A percentile compares a stretch with the other conserved stretches of the same genome.
These are phyloP conservation scores for Dinocampus coccinellae DNA, from an alignment of 2,888 invertebrate species.

Conservation along the genomic window DNA sequence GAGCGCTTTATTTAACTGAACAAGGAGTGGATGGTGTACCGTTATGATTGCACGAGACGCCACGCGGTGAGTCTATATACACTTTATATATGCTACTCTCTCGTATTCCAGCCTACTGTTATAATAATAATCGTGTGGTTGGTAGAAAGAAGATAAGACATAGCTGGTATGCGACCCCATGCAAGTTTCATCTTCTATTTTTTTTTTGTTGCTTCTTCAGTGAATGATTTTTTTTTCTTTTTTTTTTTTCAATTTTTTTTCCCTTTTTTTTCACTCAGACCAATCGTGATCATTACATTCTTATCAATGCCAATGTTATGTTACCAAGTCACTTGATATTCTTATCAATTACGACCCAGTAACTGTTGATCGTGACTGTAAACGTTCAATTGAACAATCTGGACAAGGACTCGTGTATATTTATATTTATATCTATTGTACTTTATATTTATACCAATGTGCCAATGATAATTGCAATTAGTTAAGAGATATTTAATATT, in stretches of 20 bases:
- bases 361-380: conserved; percentile 34
- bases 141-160: conserved; percentile 52
- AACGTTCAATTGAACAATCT: conserved; percentile 35
- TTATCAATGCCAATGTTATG: conserved; percentile 38
- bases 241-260: too few relatives aligned
- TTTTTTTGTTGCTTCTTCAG: conserved; percentile 42
- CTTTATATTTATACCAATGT: neutral
- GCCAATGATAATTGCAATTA: neutral
- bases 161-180: conserved; percentile 16
- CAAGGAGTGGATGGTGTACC: conserved; percentile 63
- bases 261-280: too few relatives aligned
- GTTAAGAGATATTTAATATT: conserved; percentile 21
- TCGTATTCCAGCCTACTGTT: conserved; percentile 57
- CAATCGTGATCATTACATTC: conserved; percentile 35
- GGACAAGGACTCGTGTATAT: conserved; percentile 8
- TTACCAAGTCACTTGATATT: conserved; percentile 18
- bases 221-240: conserved; percentile 28
- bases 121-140: conserved; percentile 57
- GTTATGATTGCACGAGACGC: conserved; percentile 63
- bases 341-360: conserved; percentile 33
- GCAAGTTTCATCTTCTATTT: conserved; percentile 34
- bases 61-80: conserved; percentile 41
- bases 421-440: neutral
- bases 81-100: conserved; percentile 46
- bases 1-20: conserved; percentile 15